Percentiles rank a stretch among this genome's conserved stretches.
Evolutionary conservation across 2,113 vertebrate species (phyloP).

Genomic region (western clawed frog (Xenopus tropicalis)): UCB_Xtro_10.0 CM004447.2:69851501-69852000

Average conservation of each 20-base stretch:
- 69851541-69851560: too few species aligned
- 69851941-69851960: constrained; percentile 59
- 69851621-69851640: too few species aligned
- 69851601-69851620: too few species aligned
- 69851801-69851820: constrained; percentile 46
- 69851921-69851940: constrained; percentile 61
- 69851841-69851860: too few species aligned
- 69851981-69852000: constrained; percentile 59
- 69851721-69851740: constrained; percentile 60
- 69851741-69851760: constrained; percentile 67
- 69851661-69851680: constrained; percentile 57
- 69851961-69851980: constrained; percentile 67
- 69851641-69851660: too few species aligned
- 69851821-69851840: not conserved
- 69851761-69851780: constrained; percentile 66
- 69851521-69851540: too few species aligned
- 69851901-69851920: constrained; percentile 65
- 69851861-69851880: too few species aligned
- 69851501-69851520: too few species aligned
- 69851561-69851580: too few species aligned
- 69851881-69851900: too few species aligned
- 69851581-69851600: too few species aligned
- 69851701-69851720: constrained; percentile 48
- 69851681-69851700: constrained; percentile 66
- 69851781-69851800: constrained; percentile 48